Evolutionary conservation across 2,888 invertebrate species (phyloP).

Genomic region (Subacronicta megacephala): DNA sequence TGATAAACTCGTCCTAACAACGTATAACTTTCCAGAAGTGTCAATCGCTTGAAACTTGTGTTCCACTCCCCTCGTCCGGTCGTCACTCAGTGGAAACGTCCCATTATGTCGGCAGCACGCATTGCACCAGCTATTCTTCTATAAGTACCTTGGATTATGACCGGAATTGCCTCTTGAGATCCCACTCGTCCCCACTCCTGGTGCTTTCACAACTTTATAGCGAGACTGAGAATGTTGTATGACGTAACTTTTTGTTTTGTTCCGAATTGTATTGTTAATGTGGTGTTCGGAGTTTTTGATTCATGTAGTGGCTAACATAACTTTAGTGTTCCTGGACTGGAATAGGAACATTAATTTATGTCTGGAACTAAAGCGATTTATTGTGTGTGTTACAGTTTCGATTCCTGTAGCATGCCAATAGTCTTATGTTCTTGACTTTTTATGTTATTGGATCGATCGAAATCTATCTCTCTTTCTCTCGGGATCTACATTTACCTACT

Average conservation of each 20-base stretch:
- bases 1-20: not conserved
- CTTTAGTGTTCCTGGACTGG: constrained; percentile 16
- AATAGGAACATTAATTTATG: constrained; percentile 18
- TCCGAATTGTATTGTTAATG: constrained; percentile 31
- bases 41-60: constrained; percentile 45
- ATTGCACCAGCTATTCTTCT: constrained; percentile 80
- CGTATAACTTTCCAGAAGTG: constrained; percentile 1
- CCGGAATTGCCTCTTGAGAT: constrained; percentile 76
- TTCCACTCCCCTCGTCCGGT: constrained; percentile 66
- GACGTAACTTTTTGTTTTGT: constrained; percentile 40
- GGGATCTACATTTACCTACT: no score
- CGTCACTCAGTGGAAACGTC: constrained; percentile 85
- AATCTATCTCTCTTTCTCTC: no score
- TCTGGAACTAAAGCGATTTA: constrained; percentile 1
- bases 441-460: no score
- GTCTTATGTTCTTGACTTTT: not conserved
- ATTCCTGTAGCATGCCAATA: constrained; percentile 3
- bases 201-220: constrained; percentile 58
- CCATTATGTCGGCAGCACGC: constrained; percentile 86
- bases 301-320: constrained; percentile 30
- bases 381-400: constrained; percentile 15
- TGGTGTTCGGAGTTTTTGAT: constrained; percentile 34
- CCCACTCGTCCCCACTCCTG: constrained; percentile 62
- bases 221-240: constrained; percentile 39
- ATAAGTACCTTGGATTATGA: constrained; percentile 80